Evolutionary conservation across 1,140 invertebrate species (phyloP), one percentile per base, ranked within the genome.

Genomic region (Micrasema minimum): DNA sequence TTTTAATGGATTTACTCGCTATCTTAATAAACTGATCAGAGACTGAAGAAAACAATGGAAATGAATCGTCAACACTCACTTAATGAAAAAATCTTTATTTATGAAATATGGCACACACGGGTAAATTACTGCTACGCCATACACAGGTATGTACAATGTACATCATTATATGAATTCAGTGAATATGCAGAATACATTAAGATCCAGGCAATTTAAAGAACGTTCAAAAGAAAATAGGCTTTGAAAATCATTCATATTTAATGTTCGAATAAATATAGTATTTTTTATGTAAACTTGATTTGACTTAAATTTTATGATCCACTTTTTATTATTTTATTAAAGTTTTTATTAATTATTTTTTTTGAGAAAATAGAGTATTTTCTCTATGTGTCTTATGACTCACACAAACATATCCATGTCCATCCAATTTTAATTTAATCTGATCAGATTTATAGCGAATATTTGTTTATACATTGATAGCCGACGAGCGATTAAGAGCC

Each of bases 51-150:
- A 57, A 57, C 53, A 57, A 57, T 57, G 53, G 31, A 35, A 38
- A 18, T 14, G 53, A 57, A 57, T 57, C 37, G 53, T 57, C 53
- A 57, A 57, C 53, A 57, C 53, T 16, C 53, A 57, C 31, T 57
- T 35, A 57, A 12, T 51, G 16, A 51, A 51, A 51, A 12, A 20
- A 12, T 20, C 2, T 51, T 11, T 20, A 18, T n/a, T 51, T 51
- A 18, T 14, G 20, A 51, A 51, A 18, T 23, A 51, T 51, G 16
- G 18, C 20, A 3, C 20, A n/a, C n/a, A n/a, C n/a, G n/a, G n/a
- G n/a, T n/a, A n/a, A n/a, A n/a, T n/a, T n/a, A n/a, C n/a, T n/a
- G n/a, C n/a, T n/a, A n/a, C n/a, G n/a, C n/a, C n/a, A n/a, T n/a
- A n/a, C n/a, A n/a, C n/a, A n/a, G 0, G n/a, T 45, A 45, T 43